A percentile compares a stretch with the other conserved stretches of the same genome.
Conservation (phyloP, 2,113 vertebrate genomes). For the Scortum barcoo region DNA sequence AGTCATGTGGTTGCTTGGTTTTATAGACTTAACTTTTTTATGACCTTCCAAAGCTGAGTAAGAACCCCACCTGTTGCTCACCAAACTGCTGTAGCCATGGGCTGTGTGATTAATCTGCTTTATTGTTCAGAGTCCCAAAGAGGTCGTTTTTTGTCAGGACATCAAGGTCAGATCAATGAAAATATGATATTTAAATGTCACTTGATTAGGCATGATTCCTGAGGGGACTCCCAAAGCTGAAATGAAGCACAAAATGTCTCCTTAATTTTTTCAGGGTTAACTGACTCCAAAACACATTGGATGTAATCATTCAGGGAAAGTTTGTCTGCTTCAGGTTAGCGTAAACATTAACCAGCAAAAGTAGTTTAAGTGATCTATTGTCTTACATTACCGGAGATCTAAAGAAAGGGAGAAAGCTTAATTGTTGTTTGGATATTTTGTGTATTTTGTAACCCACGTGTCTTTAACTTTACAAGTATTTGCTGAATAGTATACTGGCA, state of each 20-base stretch:
- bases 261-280: neutral
- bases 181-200: slow-evolving; percentile 48
- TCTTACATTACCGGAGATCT: too few relatives aligned
- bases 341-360: neutral
- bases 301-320: neutral
- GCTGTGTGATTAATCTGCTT: slow-evolving; percentile 35
- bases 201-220: slow-evolving; percentile 24
- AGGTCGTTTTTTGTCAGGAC: slow-evolving; percentile 29
- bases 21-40: slow-evolving; percentile 2
- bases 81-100: neutral
- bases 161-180: slow-evolving; percentile 51
- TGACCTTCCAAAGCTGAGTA: neutral
- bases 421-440: neutral
- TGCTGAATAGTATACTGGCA: neutral
- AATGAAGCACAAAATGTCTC: slow-evolving; percentile 19
- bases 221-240: neutral
- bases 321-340: neutral
- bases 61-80: slow-evolving; percentile 3
- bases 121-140: slow-evolving; percentile 17
- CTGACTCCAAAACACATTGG: neutral
- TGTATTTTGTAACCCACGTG: neutral
- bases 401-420: too few relatives aligned
- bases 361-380: too few relatives aligned
- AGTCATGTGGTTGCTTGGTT: neutral
- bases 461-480: neutral